Evolutionary conservation across 2,797 vertebrate species (phyloP).

Genomic region (Strix occidentalis): DNA sequence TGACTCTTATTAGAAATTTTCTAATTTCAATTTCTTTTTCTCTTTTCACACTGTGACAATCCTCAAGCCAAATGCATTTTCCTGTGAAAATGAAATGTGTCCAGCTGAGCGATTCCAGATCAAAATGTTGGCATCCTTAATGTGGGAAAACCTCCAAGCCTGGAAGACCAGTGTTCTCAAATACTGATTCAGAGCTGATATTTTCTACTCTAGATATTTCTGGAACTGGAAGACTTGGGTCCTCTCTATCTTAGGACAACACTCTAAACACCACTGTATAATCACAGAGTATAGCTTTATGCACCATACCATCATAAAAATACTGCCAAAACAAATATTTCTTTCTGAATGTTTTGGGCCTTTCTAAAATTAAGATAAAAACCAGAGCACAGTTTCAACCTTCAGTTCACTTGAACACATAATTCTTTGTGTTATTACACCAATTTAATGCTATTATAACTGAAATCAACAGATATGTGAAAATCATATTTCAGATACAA

Average conservation of each 20-base stretch:
- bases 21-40: not conserved
- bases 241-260: not conserved
- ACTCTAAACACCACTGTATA: not conserved
- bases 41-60: not conserved
- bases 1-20: not conserved
- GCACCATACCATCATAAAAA: not conserved
- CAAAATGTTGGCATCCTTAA: not conserved
- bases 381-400: fast-evolving
- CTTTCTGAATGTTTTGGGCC: not conserved
- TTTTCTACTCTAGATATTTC: not conserved
- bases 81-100: not conserved
- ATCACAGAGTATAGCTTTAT: not conserved
- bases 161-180: not conserved
- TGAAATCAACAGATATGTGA: not conserved
- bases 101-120: not conserved
- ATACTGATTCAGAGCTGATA: not conserved
- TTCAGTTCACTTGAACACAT: not conserved
- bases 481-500: not conserved
- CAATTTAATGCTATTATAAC: not conserved
- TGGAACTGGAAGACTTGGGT: not conserved
- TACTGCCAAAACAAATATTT: not conserved
- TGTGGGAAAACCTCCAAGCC: not conserved
- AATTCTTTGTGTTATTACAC: not conserved
- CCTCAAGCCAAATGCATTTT: not conserved
- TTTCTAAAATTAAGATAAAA: not conserved